Evolutionary conservation across 2,113 vertebrate species (phyloP), one percentile per base, ranked within the genome.

Genomic region (Numenius arquata): DNA sequence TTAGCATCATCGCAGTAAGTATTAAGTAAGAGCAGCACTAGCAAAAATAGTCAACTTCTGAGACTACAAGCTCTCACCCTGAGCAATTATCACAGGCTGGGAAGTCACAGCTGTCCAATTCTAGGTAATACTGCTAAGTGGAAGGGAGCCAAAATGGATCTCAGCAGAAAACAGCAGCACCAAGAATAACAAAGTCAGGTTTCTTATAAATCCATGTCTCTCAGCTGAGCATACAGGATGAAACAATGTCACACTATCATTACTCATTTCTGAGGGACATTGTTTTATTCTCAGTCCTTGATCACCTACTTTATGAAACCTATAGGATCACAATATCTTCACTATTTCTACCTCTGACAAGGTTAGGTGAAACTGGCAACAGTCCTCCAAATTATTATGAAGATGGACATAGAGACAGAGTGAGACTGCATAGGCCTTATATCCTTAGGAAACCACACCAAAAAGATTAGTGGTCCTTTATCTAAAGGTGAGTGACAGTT

Each of bases 1-100:
- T 98, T 6, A 98, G 99, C 70, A 97, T 97, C 67, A 55, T 96
- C 0, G 98, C 98, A 9, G 99, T 99, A 95, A 98, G 98, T 97
- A 67, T 70, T 27, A n/a, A 34, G 38, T 58, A 40, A 92, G 55
- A 85, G 79, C 4, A 7, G 34, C 48, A 26, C 58, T 14, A 27
- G 41, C 68, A 45, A 50, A 45, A 43, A 29, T 8, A n/a, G 40
- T 4, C 29, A 47, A 3, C 61, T 85, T 62, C 65, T 76, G 85
- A 70, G 70, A 65, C 75, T 63, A 20, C 48, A 23, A 20, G 9
- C 9, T 63, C 66, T 59, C 32, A 41, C n/a, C 32, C 56, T 6
- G 9, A 40, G 63, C 63, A 40, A 3, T 40, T 15, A 29, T 17
- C 52, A 22, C 40, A 41, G 56, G 19, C 70, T 50, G 66, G 43